Percentiles rank a stretch among this genome's conserved stretches.
phyloP scores from a whole-genome alignment of 1,140 invertebrate species.

The Venturia canescens region DNA sequence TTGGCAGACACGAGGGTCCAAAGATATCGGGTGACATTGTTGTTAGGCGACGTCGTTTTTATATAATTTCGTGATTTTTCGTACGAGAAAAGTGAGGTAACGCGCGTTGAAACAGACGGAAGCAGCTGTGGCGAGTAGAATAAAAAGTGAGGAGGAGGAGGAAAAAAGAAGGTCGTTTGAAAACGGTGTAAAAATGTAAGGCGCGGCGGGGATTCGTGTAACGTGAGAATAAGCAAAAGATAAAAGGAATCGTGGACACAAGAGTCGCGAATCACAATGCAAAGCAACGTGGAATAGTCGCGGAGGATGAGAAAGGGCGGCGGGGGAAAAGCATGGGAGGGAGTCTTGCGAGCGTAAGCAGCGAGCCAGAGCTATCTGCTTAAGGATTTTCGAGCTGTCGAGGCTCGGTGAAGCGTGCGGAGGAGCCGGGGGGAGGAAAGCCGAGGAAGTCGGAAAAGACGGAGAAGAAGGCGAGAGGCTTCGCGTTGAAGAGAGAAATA shows the following conservation, averaged over 20 bases:
- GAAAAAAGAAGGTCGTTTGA: background rate
- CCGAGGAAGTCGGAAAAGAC: background rate
- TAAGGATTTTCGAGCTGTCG: constrained; percentile 30
- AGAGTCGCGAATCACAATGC: background rate
- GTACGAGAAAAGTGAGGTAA: too few relatives aligned
- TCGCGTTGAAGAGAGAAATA: background rate
- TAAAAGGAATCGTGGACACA: background rate
- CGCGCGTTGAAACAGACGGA: too few relatives aligned
- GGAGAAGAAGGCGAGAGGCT: constrained; percentile 10
- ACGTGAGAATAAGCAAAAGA: background rate
- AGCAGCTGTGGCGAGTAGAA: background rate
- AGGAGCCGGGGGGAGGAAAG: background rate
- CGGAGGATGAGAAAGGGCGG: background rate
- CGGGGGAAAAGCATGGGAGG: constrained; percentile 21
- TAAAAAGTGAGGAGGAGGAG: background rate
- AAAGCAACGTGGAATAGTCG: background rate
- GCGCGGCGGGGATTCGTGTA: background rate
- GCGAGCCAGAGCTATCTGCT: constrained; percentile 36
- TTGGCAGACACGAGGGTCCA: constrained; percentile 50
- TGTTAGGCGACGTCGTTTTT: too few relatives aligned
- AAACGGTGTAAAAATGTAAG: background rate
- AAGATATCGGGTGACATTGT: background rate
- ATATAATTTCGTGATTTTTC: too few relatives aligned
- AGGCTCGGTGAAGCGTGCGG: background rate
- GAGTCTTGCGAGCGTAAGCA: constrained; percentile 19